A percentile compares a stretch with the other conserved stretches of the same genome.
Evolutionary conservation across 2,888 invertebrate species (phyloP).

Genomic region (Trypoxylon attenuatum): DNA sequence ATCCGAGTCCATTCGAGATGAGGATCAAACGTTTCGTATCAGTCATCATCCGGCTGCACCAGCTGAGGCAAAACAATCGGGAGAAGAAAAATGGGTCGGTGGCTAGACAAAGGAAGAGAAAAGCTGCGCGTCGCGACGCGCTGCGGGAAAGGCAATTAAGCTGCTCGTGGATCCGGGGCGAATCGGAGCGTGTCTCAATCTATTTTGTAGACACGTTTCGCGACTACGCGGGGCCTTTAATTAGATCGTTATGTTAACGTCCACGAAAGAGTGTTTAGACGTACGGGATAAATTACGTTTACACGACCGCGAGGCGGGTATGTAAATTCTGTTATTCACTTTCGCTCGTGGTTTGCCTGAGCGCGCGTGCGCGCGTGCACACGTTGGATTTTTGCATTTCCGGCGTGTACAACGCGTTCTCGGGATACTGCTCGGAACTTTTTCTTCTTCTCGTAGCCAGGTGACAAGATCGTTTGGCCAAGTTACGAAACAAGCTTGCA

Average conservation of each 20-base stretch:
- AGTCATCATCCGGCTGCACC: no score
- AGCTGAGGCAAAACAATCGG: neutral
- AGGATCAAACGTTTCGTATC: no score
- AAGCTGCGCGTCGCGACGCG: neutral
- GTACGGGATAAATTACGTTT: neutral
- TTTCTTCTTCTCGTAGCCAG: no score
- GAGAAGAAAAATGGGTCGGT: neutral
- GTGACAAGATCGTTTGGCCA: no score
- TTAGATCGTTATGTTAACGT: constrained; percentile 1
- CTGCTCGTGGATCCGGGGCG: neutral
- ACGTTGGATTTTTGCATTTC: neutral
- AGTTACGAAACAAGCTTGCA: no score
- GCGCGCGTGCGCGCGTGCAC: neutral
- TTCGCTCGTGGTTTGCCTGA: neutral
- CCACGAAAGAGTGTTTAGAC: neutral
- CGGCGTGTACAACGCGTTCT: no score
- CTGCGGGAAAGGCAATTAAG: constrained; percentile 1
- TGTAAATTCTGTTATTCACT: constrained; percentile 1
- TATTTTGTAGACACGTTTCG: neutral
- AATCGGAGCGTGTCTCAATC: constrained; percentile 1
- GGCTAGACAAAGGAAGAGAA: neutral
- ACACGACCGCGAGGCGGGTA: neutral
- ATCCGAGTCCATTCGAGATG: no score
- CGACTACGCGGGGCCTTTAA: neutral
- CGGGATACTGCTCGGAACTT: no score